Evolutionary conservation across 2,888 invertebrate species (phyloP).

Genomic region (Temnothorax ravouxi): DNA sequence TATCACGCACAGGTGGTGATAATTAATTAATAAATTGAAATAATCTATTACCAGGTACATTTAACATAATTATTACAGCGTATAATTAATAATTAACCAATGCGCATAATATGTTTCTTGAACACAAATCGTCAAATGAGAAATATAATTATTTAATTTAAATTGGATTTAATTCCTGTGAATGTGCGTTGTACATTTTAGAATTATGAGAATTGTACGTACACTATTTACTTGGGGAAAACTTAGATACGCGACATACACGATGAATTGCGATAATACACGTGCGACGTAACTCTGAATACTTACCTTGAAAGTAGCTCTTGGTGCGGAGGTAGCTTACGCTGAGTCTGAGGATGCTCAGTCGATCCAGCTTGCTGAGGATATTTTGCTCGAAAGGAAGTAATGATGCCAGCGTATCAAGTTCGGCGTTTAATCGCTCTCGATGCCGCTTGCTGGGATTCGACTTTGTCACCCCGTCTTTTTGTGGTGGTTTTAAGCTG

Average conservation of each 20-base stretch:
- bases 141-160: not conserved
- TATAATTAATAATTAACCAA: not conserved
- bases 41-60: not conserved
- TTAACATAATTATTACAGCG: not conserved
- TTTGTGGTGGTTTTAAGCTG: constrained; percentile 98
- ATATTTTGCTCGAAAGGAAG: constrained; percentile 99
- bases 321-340: constrained; percentile 99
- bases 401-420: constrained; percentile 98
- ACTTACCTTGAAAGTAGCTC: constrained; percentile 99
- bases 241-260: not conserved
- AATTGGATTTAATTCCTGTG: not conserved
- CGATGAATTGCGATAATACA: not conserved
- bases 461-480: constrained; percentile 97
- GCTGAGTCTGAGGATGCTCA: constrained; percentile 98
- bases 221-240: not conserved
- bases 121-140: not conserved
- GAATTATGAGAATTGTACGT: not conserved
- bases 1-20: not conserved
- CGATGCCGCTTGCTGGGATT: constrained; percentile 99
- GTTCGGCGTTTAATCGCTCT: constrained; percentile 98
- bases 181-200: not conserved
- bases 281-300: not conserved
- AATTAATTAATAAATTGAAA: not conserved
- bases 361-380: constrained; percentile 98
- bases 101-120: not conserved